Evolutionary conservation across 2,888 invertebrate species (phyloP), one percentile per base, ranked within the genome.

Genomic region (Acronicta leporina): DNA sequence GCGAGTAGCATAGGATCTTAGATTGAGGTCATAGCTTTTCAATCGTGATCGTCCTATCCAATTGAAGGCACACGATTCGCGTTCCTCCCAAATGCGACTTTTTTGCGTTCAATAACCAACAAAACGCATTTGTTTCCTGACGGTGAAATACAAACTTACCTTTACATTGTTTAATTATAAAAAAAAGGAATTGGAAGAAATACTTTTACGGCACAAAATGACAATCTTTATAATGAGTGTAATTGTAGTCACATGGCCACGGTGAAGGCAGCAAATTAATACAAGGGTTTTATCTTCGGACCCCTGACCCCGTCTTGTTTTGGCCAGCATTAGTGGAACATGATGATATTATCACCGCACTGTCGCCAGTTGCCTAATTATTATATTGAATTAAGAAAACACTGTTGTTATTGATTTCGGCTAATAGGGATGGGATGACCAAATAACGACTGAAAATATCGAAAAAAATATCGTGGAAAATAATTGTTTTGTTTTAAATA

Each of bases 251-350:
- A 64, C 61, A 60, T 57, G 65, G 70, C 73, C 73, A 76, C 68
- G 57, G 69, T 20, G 62, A 68, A 66, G 51, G 64, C 74, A 83
- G 84, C 87, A 89, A 90, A 91, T 91, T 91, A 90, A 90, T 89
- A 89, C 90, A 89, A 77, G 83, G 47, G 53, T 78, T 77, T 87
- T 90, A 91, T 91, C 91, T 38, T 0, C 2, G n/a, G 75, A 82
- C 87, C 87, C 79, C 60, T 84, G 85, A 79, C 77, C 88, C 53
- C 62, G 2, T 56, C 81, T 85, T 89, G 88, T 90, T 89, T 86
- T 87, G 84, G 75, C 82, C 77, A 77, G 75, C 70, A 80, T 78
- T 82, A 80, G 73, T 80, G 73, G 79, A 81, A 83, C 85, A 87
- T 72, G 77, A 72, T 79, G 78, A 77, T 77, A 72, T 78, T 83